These are phyloP conservation scores for Chauna torquata DNA, from an alignment of 2,113 vertebrate genomes.

Conservation along the genomic window DNA sequence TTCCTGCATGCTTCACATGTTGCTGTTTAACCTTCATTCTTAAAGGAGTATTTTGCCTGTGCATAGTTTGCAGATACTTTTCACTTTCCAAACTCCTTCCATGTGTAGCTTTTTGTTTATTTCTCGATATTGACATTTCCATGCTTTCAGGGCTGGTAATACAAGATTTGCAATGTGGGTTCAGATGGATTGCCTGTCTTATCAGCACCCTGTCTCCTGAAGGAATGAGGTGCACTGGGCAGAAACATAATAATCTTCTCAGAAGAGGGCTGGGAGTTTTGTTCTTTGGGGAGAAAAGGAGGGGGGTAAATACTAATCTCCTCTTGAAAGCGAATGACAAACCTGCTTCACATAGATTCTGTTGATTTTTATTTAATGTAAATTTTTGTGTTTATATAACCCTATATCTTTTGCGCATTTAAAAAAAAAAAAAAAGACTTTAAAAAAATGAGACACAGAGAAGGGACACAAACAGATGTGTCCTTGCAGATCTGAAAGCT, in stretches of 20 bases:
- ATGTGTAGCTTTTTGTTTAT: not conserved
- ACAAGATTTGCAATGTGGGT: not conserved
- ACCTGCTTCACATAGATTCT: not conserved
- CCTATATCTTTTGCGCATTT: not conserved
- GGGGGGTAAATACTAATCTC: not conserved
- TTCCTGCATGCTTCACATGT: not conserved
- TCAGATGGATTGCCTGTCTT: not conserved
- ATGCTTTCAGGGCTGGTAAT: not conserved
- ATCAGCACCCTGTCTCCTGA: not conserved
- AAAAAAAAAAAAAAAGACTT: not conserved
- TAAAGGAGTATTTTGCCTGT: not conserved
- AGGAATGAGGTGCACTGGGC: not conserved
- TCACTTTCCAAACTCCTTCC: not conserved
- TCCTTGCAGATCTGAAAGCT: not conserved
- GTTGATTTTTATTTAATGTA: not conserved
- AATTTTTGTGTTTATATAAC: not conserved
- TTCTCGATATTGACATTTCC: not conserved
- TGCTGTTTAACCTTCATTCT: not conserved
- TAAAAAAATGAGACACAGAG: not conserved
- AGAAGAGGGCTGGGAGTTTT: not conserved
- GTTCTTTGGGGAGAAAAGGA: not conserved
- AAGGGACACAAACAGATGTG: not conserved
- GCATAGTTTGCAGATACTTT: not conserved
- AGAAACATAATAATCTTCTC: not conserved
- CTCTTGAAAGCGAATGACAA: not conserved